These are phyloP conservation scores for Ophion obscuratus DNA, from an alignment of 2,888 invertebrate genomes.

Conservation along the genomic window DNA sequence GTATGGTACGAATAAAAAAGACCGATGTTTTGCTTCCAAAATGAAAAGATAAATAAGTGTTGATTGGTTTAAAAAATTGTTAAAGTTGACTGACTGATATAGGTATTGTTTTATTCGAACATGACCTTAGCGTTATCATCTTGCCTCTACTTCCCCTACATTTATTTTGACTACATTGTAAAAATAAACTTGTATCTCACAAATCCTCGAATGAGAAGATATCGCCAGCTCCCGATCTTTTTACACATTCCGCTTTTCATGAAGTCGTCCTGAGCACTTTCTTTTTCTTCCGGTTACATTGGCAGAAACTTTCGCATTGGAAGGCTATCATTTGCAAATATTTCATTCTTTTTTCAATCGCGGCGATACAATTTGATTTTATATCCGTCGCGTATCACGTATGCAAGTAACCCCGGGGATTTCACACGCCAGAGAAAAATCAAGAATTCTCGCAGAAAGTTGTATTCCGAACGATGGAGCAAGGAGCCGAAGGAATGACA, in stretches of 20 bases:
- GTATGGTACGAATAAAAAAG: no score
- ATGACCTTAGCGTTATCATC: no score
- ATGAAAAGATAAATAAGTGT: no score
- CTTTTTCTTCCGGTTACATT: background rate
- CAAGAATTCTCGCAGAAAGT: slow-evolving; percentile 46
- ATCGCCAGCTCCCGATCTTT: no score
- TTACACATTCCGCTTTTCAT: no score
- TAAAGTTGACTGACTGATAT: no score
- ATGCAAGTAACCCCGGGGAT: background rate
- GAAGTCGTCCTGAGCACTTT: background rate
- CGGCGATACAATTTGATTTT: background rate
- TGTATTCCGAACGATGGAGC: slow-evolving; percentile 10
- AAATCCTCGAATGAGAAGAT: background rate
- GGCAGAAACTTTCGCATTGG: background rate
- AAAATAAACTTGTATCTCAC: background rate
- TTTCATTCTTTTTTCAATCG: background rate
- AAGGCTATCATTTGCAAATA: background rate
- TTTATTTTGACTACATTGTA: no score
- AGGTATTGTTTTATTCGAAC: no score
- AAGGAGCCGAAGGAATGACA: background rate
- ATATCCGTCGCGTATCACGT: slow-evolving; percentile 6
- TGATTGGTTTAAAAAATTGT: no score
- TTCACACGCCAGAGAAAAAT: slow-evolving; percentile 40
- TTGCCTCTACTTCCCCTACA: no score
- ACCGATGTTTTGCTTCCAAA: no score